Percentiles rank a stretch among this genome's conserved stretches.
phyloP scores from a whole-genome alignment of 2,888 invertebrate genomes.

The Sepioteuthis lessoniana region DNA sequence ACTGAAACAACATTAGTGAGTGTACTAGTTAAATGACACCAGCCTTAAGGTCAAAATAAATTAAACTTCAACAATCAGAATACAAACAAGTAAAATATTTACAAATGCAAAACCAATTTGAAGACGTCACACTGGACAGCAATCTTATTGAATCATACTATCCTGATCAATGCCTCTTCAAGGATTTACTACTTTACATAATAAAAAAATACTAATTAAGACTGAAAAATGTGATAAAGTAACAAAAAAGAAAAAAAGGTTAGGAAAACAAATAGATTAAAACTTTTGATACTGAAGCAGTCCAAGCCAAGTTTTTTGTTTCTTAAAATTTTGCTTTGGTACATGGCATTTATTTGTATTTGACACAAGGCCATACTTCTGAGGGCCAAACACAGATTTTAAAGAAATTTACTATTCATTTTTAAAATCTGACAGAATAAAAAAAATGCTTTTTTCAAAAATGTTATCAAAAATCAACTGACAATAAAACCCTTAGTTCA shows the following conservation, averaged over 20 bases:
- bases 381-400: background rate
- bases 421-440: background rate
- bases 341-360: too few species aligned
- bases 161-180: background rate
- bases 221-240: background rate
- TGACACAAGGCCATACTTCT: too few species aligned
- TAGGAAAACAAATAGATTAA: background rate
- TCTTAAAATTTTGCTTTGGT: too few species aligned
- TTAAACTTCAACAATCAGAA: background rate
- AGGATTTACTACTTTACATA: background rate
- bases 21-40: background rate
- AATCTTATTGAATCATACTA: background rate
- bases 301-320: too few species aligned
- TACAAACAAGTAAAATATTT: background rate
- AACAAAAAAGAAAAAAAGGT: background rate
- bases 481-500: background rate
- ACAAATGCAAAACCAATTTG: background rate
- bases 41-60: background rate
- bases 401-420: background rate
- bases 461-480: too few species aligned
- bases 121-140: background rate
- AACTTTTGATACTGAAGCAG: background rate
- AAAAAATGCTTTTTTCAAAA: background rate
- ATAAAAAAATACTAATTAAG: background rate
- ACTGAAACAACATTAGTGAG: background rate